Evolutionary conservation across 2,888 invertebrate species (phyloP).

Genomic region (Gandaritis pyraliata): DNA sequence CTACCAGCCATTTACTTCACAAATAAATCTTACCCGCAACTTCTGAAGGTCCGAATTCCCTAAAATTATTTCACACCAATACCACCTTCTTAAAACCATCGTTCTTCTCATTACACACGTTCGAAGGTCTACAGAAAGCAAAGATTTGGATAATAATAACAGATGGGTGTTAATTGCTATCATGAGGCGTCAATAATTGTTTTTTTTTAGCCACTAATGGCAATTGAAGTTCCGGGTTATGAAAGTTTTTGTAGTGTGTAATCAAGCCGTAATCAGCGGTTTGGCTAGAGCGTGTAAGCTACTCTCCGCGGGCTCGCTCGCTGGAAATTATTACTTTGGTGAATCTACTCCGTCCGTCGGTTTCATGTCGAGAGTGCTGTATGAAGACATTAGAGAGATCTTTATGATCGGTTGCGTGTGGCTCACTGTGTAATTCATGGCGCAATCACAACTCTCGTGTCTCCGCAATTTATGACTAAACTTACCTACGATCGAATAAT

Average conservation of each 20-base stretch:
- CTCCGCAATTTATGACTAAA: slow-evolving; percentile 67
- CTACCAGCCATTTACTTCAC: slow-evolving; percentile 40
- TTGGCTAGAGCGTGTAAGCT: slow-evolving; percentile 78
- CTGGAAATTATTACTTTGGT: slow-evolving; percentile 76
- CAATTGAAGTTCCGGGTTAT: slow-evolving; percentile 80
- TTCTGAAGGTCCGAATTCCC: slow-evolving; percentile 54
- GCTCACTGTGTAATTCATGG: slow-evolving; percentile 68
- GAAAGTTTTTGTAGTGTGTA: slow-evolving; percentile 81
- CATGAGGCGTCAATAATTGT: slow-evolving; percentile 81
- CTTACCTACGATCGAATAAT: slow-evolving; percentile 54
- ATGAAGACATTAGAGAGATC: slow-evolving; percentile 80
- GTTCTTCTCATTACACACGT: slow-evolving; percentile 68
- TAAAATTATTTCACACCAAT: slow-evolving; percentile 36
- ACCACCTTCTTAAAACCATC: slow-evolving; percentile 52
- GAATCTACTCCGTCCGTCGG: slow-evolving; percentile 62
- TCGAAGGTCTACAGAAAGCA: slow-evolving; percentile 71
- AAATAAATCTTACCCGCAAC: slow-evolving; percentile 52
- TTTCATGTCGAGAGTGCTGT: slow-evolving; percentile 64
- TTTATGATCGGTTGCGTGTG: slow-evolving; percentile 77
- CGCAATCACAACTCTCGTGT: slow-evolving; percentile 69
- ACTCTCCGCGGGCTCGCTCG: slow-evolving; percentile 58
- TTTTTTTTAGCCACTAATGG: slow-evolving; percentile 77
- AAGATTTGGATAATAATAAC: slow-evolving; percentile 77
- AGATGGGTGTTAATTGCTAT: slow-evolving; percentile 83
- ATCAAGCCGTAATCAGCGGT: slow-evolving; percentile 80